Percentiles rank a stretch among this genome's conserved stretches.
Conservation (phyloP, 2,888 invertebrate genomes). For the Tetrapedia diversipes region DNA sequence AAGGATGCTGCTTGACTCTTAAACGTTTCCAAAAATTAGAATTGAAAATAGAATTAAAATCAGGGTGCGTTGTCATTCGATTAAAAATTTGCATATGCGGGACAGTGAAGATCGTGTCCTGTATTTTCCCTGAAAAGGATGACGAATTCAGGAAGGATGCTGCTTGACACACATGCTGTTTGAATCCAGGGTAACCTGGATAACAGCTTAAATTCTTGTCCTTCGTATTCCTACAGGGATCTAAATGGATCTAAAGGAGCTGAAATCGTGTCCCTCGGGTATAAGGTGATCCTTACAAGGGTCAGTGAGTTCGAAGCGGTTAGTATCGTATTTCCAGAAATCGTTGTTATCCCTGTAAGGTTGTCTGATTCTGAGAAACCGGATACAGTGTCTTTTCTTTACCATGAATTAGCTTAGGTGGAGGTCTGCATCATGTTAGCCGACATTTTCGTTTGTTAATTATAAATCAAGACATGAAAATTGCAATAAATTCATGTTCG, state of each 20-base stretch:
- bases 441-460: too few species aligned
- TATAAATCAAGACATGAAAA: too few species aligned
- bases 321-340: not conserved
- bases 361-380: not conserved
- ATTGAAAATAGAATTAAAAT: too few species aligned
- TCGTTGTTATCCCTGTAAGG: not conserved
- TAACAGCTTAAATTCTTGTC: not conserved
- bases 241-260: not conserved
- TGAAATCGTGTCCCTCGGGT: constrained; percentile 2
- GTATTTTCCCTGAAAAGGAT: not conserved
- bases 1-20: not conserved
- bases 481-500: too few species aligned
- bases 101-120: not conserved
- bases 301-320: not conserved
- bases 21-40: not conserved
- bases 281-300: not conserved
- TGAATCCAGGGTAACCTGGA: not conserved
- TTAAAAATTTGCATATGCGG: too few species aligned
- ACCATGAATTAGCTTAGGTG: not conserved
- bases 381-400: not conserved
- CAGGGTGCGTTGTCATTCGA: too few species aligned
- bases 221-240: not conserved
- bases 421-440: not conserved
- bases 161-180: too few species aligned
- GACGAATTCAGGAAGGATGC: not conserved